Conservation (phyloP, 1,140 invertebrate genomes). For the Anastrepha ludens region DNA sequence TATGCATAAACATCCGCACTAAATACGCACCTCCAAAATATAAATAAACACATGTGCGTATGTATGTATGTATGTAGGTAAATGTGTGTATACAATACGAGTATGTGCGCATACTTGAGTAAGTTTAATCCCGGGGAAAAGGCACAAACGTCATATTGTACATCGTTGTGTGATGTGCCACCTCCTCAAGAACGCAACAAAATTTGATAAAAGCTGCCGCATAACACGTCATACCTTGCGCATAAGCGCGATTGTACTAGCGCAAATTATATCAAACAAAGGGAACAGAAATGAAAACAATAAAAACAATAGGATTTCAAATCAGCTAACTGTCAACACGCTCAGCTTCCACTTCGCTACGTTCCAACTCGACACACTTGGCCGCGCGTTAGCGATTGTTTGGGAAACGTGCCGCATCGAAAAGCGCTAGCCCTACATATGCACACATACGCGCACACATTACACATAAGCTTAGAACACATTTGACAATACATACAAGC, state of each 20-base stretch:
- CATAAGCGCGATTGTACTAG: neutral
- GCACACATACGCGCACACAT: neutral
- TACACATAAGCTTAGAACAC: no score
- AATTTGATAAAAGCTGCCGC: conserved; percentile 27
- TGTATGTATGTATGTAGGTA: neutral
- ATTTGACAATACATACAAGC: neutral
- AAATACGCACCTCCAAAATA: no score
- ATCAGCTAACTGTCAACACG: neutral
- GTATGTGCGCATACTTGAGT: no score
- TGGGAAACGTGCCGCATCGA: conserved; percentile 34
- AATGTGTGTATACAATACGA: neutral
- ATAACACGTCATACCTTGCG: neutral
- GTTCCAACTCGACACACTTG: neutral
- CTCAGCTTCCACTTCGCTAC: neutral
- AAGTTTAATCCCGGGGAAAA: no score
- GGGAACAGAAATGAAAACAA: neutral
- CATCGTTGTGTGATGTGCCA: no score
- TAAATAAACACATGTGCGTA: neutral
- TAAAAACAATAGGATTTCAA: neutral
- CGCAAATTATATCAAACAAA: neutral
- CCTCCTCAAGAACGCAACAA: neutral
- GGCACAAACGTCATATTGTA: no score
- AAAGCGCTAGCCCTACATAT: neutral
- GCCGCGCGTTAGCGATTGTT: neutral
- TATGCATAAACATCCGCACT: no score